phyloP scores from a whole-genome alignment of 2,113 vertebrate genomes.

The Acanthisitta chloris region DNA sequence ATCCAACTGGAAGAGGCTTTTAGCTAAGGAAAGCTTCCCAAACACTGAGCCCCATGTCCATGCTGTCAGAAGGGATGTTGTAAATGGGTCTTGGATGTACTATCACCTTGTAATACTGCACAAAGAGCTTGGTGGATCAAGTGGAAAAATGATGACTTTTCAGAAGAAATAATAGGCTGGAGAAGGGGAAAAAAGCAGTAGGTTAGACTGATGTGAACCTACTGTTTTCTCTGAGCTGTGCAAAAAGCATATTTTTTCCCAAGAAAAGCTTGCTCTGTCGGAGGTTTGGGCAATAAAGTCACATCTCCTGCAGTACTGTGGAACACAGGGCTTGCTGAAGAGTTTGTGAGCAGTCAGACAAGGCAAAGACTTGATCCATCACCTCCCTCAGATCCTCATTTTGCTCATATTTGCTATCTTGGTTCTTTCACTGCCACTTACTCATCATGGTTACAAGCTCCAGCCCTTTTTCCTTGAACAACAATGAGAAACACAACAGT shows the following conservation, averaged over 20 bases:
- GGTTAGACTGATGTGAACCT: not conserved
- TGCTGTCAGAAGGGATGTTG: not conserved
- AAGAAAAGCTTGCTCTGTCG: not conserved
- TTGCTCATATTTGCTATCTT: not conserved
- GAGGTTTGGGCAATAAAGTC: not conserved
- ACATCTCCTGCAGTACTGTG: not conserved
- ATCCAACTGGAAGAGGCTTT: not conserved
- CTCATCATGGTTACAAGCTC: not conserved
- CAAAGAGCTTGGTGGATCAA: not conserved
- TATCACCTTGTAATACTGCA: not conserved
- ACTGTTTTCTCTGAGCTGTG: not conserved
- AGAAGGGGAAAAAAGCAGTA: not conserved
- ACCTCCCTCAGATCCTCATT: not conserved
- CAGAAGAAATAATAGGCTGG: not conserved
- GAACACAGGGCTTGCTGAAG: not conserved
- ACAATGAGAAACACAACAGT: not conserved
- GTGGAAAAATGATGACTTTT: not conserved
- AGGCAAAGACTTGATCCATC: not conserved
- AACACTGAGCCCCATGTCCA: not conserved
- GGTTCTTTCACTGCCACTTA: not conserved
- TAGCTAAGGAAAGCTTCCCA: not conserved
- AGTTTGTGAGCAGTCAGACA: not conserved
- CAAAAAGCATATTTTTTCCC: not conserved
- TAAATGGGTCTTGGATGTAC: not conserved
- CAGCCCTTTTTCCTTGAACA: not conserved